A percentile compares a stretch with the other conserved stretches of the same genome.
These are phyloP conservation scores for Paradoxurus hermaphroditus DNA, from an alignment of 2,113 vertebrate species.

Conservation along the genomic window DNA sequence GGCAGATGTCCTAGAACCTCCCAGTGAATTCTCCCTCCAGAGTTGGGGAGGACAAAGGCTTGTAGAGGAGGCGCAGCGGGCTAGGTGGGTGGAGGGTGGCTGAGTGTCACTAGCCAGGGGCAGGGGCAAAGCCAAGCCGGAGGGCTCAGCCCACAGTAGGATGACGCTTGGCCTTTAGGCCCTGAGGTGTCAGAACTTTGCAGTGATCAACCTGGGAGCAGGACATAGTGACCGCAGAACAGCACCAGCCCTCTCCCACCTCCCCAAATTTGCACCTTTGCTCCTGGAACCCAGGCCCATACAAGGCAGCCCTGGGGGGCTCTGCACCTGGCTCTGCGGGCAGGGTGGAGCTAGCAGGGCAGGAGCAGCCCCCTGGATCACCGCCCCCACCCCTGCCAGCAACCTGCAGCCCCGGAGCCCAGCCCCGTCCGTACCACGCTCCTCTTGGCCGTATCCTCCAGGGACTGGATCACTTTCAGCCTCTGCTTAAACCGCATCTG, in stretches of 20 bases:
- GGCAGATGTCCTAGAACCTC: not conserved
- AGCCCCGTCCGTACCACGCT: slow-evolving; percentile 90
- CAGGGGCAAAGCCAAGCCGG: not conserved
- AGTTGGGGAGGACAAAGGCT: not conserved
- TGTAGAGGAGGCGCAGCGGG: fast-evolving
- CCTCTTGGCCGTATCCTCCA: slow-evolving; percentile 97
- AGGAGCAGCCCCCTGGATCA: not conserved
- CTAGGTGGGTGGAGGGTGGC: not conserved
- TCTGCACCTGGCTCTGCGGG: fast-evolving
- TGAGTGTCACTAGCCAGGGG: not conserved
- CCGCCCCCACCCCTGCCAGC: fast-evolving
- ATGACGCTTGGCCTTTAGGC: not conserved
- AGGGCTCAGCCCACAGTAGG: not conserved
- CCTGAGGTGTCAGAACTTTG: not conserved
- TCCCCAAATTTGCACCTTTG: no score
- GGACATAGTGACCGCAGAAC: not conserved
- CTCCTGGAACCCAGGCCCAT: not conserved
- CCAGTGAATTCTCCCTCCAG: not conserved
- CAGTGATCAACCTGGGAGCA: not conserved
- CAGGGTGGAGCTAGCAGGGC: fast-evolving
- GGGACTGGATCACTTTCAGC: slow-evolving; percentile 97
- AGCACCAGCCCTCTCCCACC: not conserved
- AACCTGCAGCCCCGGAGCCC: not conserved
- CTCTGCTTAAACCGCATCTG: slow-evolving; percentile 99
- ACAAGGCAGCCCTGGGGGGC: fast-evolving